phyloP scores from a whole-genome alignment of 2,797 vertebrate genomes.

The Leptoclinus maculatus region DNA sequence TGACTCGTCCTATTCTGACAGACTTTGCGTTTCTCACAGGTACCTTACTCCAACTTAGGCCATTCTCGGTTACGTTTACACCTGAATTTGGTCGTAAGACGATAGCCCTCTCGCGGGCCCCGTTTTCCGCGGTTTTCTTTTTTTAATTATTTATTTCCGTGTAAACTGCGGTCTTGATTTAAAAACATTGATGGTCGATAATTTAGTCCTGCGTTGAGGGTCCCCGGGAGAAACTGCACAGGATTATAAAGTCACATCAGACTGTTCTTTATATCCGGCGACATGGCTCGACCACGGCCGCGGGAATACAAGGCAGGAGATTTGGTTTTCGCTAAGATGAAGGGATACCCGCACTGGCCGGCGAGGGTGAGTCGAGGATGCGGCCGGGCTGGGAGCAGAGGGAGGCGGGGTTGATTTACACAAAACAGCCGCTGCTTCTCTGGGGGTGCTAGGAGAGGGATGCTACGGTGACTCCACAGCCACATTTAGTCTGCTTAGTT shows the following conservation, averaged over 20 bases:
- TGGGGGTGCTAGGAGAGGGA: neutral
- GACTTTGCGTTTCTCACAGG: slow-evolving; percentile 21
- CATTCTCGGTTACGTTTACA: slow-evolving; percentile 67
- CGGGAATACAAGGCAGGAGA: slow-evolving; percentile 95
- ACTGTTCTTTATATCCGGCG: slow-evolving; percentile 19
- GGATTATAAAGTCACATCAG: slow-evolving; percentile 27
- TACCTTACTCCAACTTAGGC: slow-evolving; percentile 38
- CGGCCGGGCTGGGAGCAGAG: slow-evolving; percentile 64
- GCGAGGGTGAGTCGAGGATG: slow-evolving; percentile 91
- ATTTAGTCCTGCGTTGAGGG: slow-evolving; percentile 57
- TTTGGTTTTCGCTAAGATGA: slow-evolving; percentile 96
- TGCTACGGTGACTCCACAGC: slow-evolving; percentile 2
- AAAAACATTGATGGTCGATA: slow-evolving; percentile 79
- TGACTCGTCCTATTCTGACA: neutral
- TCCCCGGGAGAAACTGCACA: slow-evolving; percentile 45
- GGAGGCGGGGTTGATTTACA: slow-evolving; percentile 74
- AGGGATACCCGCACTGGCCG: slow-evolving; percentile 96
- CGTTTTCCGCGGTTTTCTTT: slow-evolving; percentile 70
- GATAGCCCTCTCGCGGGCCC: slow-evolving; percentile 61
- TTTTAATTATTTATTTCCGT: slow-evolving; percentile 82
- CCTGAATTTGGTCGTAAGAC: slow-evolving; percentile 66
- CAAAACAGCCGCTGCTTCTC: slow-evolving; percentile 54
- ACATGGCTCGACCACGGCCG: slow-evolving; percentile 94
- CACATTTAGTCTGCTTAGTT: neutral
- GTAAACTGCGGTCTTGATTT: slow-evolving; percentile 80